phyloP scores from a whole-genome alignment of 2,888 invertebrate genomes.

The Cremastinae sp. region DNA sequence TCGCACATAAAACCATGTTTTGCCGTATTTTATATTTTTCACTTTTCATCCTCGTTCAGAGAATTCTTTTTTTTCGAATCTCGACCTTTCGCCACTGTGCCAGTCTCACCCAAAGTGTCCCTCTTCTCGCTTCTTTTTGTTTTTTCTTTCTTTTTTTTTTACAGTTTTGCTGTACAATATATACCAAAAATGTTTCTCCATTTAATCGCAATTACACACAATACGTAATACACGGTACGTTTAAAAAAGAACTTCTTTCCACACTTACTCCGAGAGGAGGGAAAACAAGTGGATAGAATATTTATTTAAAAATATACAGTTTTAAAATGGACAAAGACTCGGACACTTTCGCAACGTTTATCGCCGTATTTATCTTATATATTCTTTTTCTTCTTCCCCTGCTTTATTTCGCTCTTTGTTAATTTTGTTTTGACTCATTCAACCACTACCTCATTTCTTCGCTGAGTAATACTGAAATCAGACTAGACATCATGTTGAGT shows the following conservation, averaged over 20 bases:
- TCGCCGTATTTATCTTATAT: constrained; percentile 12
- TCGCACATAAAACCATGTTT: constrained; percentile 58
- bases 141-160: not conserved
- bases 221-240: constrained; percentile 37
- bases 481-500: constrained; percentile 77
- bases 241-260: constrained; percentile 32
- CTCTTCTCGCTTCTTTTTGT: not conserved
- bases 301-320: constrained; percentile 51
- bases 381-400: constrained; percentile 6
- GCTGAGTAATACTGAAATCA: constrained; percentile 70
- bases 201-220: constrained; percentile 33
- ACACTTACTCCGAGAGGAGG: not conserved
- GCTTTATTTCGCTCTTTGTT: constrained; percentile 20
- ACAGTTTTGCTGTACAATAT: constrained; percentile 46
- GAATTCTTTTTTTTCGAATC: not conserved
- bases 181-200: constrained; percentile 20
- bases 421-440: constrained; percentile 19
- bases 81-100: constrained; percentile 5
- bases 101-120: not conserved
- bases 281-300: not conserved
- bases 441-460: constrained; percentile 34
- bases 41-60: not conserved
- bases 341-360: constrained; percentile 38
- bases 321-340: constrained; percentile 46
- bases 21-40: constrained; percentile 26